Conservation (phyloP, 2,113 vertebrate genomes). For the Mellivora capensis region DNA sequence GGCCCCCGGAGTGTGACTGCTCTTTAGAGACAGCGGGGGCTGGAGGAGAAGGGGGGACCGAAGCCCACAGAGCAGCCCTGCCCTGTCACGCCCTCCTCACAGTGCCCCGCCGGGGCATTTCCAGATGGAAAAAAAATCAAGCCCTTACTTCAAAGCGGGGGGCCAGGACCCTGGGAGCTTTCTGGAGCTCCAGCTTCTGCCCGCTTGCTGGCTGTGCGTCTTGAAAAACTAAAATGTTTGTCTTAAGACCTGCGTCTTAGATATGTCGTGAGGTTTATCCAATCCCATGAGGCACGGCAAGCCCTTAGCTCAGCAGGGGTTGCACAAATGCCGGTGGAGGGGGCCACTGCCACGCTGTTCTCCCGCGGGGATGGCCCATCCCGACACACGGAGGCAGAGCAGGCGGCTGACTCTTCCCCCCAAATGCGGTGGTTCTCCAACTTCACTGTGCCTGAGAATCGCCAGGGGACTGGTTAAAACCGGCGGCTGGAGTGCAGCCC, state of each 20-base stretch:
- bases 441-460: neutral
- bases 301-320: fast-evolving
- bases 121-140: neutral
- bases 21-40: neutral
- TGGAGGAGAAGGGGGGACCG: neutral
- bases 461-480: neutral
- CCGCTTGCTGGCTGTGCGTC: neutral
- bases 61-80: neutral
- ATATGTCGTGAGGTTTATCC: neutral
- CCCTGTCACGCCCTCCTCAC: neutral
- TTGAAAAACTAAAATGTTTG: neutral
- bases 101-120: neutral
- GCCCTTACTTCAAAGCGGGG: neutral
- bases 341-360: fast-evolving
- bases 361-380: neutral
- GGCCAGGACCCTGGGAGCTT: neutral
- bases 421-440: neutral
- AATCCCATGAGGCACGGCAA: neutral
- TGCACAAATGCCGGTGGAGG: fast-evolving
- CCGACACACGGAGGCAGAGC: fast-evolving
- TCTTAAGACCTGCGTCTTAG: neutral
- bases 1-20: neutral
- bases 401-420: neutral
- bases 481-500: too few species aligned
- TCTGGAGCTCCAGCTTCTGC: neutral